Evolutionary conservation across 30 jellyfish, hydroid and myxozoan species (phyloP).

Genomic region (Aurelia sp.): DNA sequence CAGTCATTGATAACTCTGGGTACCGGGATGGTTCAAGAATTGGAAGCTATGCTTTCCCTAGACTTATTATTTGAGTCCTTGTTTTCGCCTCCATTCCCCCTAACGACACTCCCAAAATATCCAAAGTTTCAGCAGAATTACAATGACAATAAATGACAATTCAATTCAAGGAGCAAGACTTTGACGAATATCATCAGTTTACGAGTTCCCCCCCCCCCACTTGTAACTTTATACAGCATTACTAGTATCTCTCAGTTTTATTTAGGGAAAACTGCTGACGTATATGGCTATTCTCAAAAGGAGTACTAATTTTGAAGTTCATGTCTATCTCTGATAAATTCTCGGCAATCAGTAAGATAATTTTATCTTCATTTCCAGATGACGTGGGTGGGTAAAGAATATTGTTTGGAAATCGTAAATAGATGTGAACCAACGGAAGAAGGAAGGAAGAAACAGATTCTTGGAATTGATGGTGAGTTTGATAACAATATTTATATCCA

Average conservation of each 20-base stretch:
- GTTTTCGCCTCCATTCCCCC: too few species aligned
- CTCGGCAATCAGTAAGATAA: not conserved
- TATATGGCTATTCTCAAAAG: not conserved
- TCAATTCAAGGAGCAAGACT: too few species aligned
- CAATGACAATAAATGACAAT: too few species aligned
- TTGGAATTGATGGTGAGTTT: constrained; percentile 88
- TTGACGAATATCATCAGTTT: too few species aligned
- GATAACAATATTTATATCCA: too few species aligned
- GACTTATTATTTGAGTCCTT: too few species aligned
- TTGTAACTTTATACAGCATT: not conserved
- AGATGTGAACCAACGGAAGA: constrained; percentile 97
- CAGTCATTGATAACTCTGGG: too few species aligned
- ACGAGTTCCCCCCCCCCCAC: too few species aligned
- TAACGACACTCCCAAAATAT: too few species aligned
- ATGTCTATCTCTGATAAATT: not conserved
- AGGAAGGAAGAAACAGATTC: constrained; percentile 80
- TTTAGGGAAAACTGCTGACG: not conserved
- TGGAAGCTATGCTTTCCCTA: too few species aligned
- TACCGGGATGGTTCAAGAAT: too few species aligned
- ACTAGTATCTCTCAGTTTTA: not conserved
- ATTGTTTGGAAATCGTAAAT: constrained; percentile 80
- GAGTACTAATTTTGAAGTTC: not conserved
- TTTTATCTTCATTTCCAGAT: constrained; percentile 46
- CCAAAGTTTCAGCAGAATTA: too few species aligned
- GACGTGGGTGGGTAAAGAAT: constrained; percentile 85